Base-by-base conservation (phyloP, 2,797 vertebrate genomes). In the Sebastes variabilis region DNA sequence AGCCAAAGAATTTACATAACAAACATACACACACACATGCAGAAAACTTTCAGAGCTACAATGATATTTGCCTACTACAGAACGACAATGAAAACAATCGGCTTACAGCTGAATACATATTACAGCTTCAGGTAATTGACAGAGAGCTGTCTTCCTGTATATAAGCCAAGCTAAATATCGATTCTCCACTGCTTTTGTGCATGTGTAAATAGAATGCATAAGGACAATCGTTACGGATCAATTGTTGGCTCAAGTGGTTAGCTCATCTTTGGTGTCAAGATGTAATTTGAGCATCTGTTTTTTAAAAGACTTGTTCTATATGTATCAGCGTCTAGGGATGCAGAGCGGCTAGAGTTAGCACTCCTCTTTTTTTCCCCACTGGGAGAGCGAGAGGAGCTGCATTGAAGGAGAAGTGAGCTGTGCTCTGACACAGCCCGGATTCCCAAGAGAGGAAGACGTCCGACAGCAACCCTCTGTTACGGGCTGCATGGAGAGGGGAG, bases 381-480 rank as follows among this genome's bases (percentile, higher is more conserved):
- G n/a, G 70, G 24, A 69, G 29, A 78, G 66, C 67, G 20, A 8
- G 20, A 54, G 22, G 27, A 69, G 38, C 79, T 85, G 76, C 30
- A 69, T 69, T 81, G 11, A 80, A 81, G 62, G 66, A 82, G 83
- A 91, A 75, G 49, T 73, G 55, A 67, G 68, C 54, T 66, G n/a
- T 65, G 25, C 62, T 81, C 64, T 58, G 54, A 54, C 49, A 54
- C 49, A 77, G 71, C 54, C 30, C 62, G 22, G 42, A 32, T 58
- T 70, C 73, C 72, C 64, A 72, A 46, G 67, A 83, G 81, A 83
- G 59, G 78, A 67, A 85, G 69, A 68, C 22, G 25, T 71, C 84
- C 61, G 59, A 75, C 84, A 83, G 77, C 62, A 74, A 78, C 61
- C 64, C 79, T 84, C 76, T 82, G 67, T 80, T 68, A 72, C 54